A percentile compares a stretch with the other conserved stretches of the same genome.
These are phyloP conservation scores for Iselma pallidipennis DNA, from an alignment of 2,888 invertebrate species.

Conservation along the genomic window DNA sequence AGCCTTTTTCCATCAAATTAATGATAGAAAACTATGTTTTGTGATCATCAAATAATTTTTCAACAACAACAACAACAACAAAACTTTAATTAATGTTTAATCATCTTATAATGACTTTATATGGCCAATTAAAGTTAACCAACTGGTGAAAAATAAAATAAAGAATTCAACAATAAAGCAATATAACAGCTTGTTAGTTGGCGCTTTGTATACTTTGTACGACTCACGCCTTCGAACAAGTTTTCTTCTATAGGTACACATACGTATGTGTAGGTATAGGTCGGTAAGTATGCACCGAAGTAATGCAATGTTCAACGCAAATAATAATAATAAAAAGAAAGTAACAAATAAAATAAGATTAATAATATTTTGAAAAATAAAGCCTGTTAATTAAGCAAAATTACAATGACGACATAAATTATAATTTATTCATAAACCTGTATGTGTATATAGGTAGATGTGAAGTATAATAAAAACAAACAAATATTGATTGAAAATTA, in stretches of 20 bases:
- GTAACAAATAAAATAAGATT: background rate
- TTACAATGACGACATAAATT: background rate
- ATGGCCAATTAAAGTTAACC: constrained; percentile 35
- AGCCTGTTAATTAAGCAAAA: background rate
- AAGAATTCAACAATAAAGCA: constrained; percentile 37
- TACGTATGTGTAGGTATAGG: no score
- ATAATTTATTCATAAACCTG: background rate
- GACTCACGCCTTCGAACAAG: constrained; percentile 26
- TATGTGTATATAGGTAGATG: no score
- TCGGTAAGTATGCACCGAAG: no score
- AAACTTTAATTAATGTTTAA: constrained; percentile 32
- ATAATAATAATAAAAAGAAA: background rate
- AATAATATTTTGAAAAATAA: background rate
- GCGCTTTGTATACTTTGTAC: constrained; percentile 34
- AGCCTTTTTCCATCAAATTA: constrained; percentile 2
- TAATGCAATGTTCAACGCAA: no score
- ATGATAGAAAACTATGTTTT: constrained; percentile 9
- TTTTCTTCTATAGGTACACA: no score
- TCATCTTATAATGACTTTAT: constrained; percentile 33
- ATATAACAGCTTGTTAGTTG: constrained; percentile 40
- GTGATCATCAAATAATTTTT: constrained; percentile 27
- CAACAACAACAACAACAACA: constrained; percentile 17
- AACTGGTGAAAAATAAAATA: constrained; percentile 37
- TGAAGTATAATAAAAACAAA: background rate
- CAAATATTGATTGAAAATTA: background rate